Base-by-base conservation (phyloP, 2,888 invertebrate genomes). In the Dryobota labecula region DNA sequence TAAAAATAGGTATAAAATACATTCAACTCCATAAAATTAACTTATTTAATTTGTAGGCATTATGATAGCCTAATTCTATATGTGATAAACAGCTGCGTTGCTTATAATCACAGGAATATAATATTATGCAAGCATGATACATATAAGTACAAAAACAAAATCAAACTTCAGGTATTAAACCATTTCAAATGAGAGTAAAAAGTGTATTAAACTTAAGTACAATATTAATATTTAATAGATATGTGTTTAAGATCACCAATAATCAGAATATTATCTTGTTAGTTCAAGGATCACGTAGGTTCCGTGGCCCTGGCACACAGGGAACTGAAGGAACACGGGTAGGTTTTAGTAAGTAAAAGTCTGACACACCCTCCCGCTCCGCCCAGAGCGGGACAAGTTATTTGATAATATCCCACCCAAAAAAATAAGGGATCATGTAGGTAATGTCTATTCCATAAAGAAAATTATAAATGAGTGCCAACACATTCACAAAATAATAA, bases 41-140 rank as follows among this genome's bases (percentile, higher is more conserved):
- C 49, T 62, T 47, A 76, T 51, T 68, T n/a, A 56, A 60, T 47
- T 47, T 36, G 69, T 47, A 76, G 70, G 70, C 41, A 49, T 58
- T 78, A 69, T 53, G 36, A 70, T 56, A 63, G 43, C 58, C 60
- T 51, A 24, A 33, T 69, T 41, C 66, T 53, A 47, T 43, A 56
- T 53, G 56, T 62, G 70, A 73, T 67, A 66, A 77, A 78, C 66
- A 66, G 77, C 80, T 67, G 83, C 66, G 71, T 75, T 60, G 76
- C 60, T 70, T 80, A 78, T 68, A 78, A 84, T 85, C 85, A 86
- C 85, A 85, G 85, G 76, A 84, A 76, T 81, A 76, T 69, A 84
- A 73, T 86, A 86, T 85, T 86, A 82, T 87, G 80, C 80, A 80
- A 80, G 76, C 53, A 5, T 33, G 20, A 69, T 65, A 72, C 20